Percentiles rank a stretch among this genome's conserved stretches.
Conservation (phyloP, 2,797 vertebrate species). For the Aphelocoma californica region DNA sequence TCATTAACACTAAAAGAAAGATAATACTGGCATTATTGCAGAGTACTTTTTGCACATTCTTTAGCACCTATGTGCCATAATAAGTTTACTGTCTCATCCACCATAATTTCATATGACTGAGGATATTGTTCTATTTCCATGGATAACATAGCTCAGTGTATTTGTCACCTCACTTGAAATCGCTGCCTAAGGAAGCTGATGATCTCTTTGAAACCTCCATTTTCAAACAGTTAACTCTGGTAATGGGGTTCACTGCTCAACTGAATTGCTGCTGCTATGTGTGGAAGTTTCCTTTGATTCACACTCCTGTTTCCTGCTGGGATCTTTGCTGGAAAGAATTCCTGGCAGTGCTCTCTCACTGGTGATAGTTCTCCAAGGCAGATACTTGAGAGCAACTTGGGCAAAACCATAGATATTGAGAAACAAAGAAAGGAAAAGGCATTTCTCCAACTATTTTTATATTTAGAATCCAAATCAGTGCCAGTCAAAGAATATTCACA, state of each 20-base stretch:
- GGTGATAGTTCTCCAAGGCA: not conserved
- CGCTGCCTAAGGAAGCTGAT: not conserved
- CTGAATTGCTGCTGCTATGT: not conserved
- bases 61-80: not conserved
- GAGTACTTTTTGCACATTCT: not conserved
- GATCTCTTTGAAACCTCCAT: not conserved
- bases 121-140: not conserved
- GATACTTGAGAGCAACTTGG: not conserved
- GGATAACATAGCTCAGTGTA: not conserved
- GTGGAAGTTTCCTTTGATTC: not conserved
- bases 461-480: not conserved
- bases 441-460: not conserved
- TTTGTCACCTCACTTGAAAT: not conserved
- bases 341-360: not conserved
- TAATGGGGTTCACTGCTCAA: not conserved
- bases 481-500: not conserved
- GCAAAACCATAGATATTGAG: not conserved
- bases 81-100: not conserved
- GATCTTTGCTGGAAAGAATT: not conserved
- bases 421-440: not conserved
- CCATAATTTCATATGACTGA: not conserved
- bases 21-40: not conserved
- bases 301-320: not conserved
- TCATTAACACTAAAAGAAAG: not conserved
- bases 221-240: not conserved